Percentiles rank a stretch among this genome's conserved stretches.
Evolutionary conservation across 1,140 invertebrate species (phyloP).

Genomic region (Gonioctena quinquepunctata): DNA sequence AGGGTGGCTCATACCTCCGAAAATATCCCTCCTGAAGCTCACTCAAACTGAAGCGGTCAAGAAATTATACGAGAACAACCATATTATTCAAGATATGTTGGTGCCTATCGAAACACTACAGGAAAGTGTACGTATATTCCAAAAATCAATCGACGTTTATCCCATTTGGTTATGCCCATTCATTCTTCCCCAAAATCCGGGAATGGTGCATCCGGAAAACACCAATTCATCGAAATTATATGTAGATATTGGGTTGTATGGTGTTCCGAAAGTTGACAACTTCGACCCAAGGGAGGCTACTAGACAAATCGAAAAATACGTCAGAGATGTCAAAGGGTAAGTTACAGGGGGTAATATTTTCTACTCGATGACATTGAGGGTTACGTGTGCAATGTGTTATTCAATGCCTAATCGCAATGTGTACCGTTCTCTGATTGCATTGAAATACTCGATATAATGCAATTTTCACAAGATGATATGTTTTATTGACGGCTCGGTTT

Average conservation of each 20-base stretch:
- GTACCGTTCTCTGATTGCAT: too few relatives aligned
- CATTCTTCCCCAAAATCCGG: conserved; percentile 69
- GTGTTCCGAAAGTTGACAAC: conserved; percentile 66
- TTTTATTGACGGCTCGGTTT: too few relatives aligned
- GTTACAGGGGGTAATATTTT: too few relatives aligned
- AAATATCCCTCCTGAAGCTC: conserved; percentile 80
- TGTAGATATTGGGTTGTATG: conserved; percentile 81
- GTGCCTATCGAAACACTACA: conserved; percentile 69
- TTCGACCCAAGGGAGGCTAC: conserved; percentile 72
- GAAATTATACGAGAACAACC: conserved; percentile 76
- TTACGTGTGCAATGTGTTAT: too few relatives aligned
- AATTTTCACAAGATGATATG: too few relatives aligned
- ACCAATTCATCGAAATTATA: conserved; percentile 62
- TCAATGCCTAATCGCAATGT: too few relatives aligned
- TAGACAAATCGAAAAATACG: conserved; percentile 72
- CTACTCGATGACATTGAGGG: too few relatives aligned
- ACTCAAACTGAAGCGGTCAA: conserved; percentile 76
- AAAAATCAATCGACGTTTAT: conserved; percentile 75
- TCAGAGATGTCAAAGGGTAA: conserved; percentile 70
- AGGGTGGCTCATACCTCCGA: conserved; percentile 83
- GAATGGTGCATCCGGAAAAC: conserved; percentile 66
- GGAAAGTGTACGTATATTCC: conserved; percentile 67
- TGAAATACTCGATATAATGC: too few relatives aligned
- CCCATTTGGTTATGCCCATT: conserved; percentile 87
- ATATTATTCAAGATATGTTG: conserved; percentile 86